Percentiles rank a stretch among this genome's conserved stretches.
These are phyloP conservation scores for Romanogobio albipinnatus DNA, from an alignment of 2,113 vertebrate species.

Conservation along the genomic window DNA sequence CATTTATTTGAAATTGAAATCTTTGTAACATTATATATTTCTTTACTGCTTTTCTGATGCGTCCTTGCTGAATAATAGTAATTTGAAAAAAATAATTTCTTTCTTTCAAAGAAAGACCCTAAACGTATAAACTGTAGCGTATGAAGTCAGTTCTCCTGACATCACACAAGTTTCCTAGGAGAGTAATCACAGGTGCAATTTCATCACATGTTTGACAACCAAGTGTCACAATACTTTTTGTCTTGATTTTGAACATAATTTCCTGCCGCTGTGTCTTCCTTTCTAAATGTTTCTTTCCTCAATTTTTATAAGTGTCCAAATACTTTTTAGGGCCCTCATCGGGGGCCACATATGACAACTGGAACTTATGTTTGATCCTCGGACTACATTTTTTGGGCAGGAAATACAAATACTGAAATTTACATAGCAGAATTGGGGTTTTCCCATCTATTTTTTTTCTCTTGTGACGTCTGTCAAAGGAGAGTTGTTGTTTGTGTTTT, in stretches of 20 bases:
- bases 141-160: neutral
- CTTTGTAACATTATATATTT: too few species aligned
- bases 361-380: neutral
- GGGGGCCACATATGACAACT: neutral
- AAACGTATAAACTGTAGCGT: neutral
- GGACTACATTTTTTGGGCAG: neutral
- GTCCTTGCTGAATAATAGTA: too few species aligned
- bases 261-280: neutral
- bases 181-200: neutral
- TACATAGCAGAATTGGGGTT: conserved; percentile 33
- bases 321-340: neutral
- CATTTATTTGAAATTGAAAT: too few species aligned
- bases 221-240: neutral
- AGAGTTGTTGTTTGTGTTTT: conserved; percentile 8
- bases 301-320: neutral
- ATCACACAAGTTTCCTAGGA: too few species aligned
- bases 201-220: neutral
- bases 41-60: too few species aligned
- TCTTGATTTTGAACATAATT: neutral
- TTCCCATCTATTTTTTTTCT: neutral
- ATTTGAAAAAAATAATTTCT: too few species aligned
- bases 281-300: neutral
- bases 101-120: neutral
- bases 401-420: conserved; percentile 48
- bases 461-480: neutral